Evolutionary conservation across 2,797 vertebrate genomes (phyloP).

Genomic region (Onychomys leucogaster): DNA sequence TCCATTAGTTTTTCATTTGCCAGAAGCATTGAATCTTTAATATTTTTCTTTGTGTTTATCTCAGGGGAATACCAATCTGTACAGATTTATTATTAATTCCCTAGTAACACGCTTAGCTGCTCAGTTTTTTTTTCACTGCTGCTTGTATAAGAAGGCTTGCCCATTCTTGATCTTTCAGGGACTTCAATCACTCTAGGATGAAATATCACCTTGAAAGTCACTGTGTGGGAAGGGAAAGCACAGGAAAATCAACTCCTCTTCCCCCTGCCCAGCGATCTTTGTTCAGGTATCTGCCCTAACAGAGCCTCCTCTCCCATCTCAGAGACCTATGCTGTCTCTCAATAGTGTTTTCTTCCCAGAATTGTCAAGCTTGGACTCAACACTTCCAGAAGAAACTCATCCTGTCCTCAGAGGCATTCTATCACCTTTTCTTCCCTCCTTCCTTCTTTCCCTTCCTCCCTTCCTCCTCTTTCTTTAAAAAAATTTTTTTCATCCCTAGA

Average conservation of each 20-base stretch:
- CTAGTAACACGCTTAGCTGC: slow-evolving; percentile 78
- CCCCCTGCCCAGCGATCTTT: neutral
- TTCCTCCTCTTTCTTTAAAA: neutral
- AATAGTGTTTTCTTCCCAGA: neutral
- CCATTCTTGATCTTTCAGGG: slow-evolving; percentile 76
- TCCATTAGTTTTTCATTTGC: slow-evolving; percentile 87
- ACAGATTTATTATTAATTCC: slow-evolving; percentile 86
- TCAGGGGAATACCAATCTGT: slow-evolving; percentile 84
- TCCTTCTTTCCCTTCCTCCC: neutral
- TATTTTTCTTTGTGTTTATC: slow-evolving; percentile 82
- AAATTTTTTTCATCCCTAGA: neutral
- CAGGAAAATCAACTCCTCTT: neutral
- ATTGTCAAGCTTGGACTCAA: neutral
- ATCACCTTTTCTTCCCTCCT: too few species aligned
- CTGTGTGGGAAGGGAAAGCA: slow-evolving; percentile 59
- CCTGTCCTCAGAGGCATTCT: neutral
- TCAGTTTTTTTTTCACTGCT: slow-evolving; percentile 78
- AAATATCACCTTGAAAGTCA: slow-evolving; percentile 60
- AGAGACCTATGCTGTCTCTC: neutral
- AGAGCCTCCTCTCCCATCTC: neutral
- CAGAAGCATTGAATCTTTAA: slow-evolving; percentile 81
- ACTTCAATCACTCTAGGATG: slow-evolving; percentile 72
- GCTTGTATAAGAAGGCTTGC: slow-evolving; percentile 74
- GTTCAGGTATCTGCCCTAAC: neutral
- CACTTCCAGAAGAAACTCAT: slow-evolving; percentile 10